Base-by-base conservation (phyloP, 2,888 invertebrate species). In the Drosophila sordidapex region DNA sequence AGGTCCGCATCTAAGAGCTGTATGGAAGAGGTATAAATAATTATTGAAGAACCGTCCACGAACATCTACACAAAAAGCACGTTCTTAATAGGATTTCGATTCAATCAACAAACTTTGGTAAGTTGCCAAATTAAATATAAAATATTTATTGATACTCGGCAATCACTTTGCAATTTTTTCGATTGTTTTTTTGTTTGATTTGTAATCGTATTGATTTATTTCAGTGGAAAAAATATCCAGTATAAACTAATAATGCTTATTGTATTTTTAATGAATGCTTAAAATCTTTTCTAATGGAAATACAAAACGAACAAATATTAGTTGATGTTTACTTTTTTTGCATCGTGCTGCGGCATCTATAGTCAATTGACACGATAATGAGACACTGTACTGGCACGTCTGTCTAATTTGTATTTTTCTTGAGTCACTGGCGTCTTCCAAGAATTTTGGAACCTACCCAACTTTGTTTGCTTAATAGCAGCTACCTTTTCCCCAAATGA, bases 1-100 rank as follows among this genome's bases (percentile, higher is more conserved):
- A 29, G 27, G 18, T n/a, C 7, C 38, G 18, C 27, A 21, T 40
- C 38, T 33, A 62, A 64, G 25, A 63, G 40, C 54, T 61, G 18
- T 27, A 35, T 29, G 49, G 29, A 36, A 25, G 21, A 52, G 38
- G 27, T 18, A 35, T 54, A 35, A 53, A 38, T 25, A 51, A 21
- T 33, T 35, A 25, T 40, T 48, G 27, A 46, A 61, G 35, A 70
- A 52, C 64, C 67, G 70, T 70, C 75, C 75, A 46, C 57, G n/a
- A 52, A 62, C 15, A 48, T 38, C 33, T 31, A 38, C 21, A 27
- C 35, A 60, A 31, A 31, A 51, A 27, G 21, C 38, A 51, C 46
- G 31, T 31, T 63, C 46, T 38, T 18, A 51, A 78, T 58, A 33
- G 77, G 66, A 75, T 62, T 64, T 61, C 63, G 40, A 31, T 33